A percentile compares a stretch with the other conserved stretches of the same genome.
phyloP scores from a whole-genome alignment of 2,113 vertebrate species.

The Cyanoramphus novaezelandiae region DNA sequence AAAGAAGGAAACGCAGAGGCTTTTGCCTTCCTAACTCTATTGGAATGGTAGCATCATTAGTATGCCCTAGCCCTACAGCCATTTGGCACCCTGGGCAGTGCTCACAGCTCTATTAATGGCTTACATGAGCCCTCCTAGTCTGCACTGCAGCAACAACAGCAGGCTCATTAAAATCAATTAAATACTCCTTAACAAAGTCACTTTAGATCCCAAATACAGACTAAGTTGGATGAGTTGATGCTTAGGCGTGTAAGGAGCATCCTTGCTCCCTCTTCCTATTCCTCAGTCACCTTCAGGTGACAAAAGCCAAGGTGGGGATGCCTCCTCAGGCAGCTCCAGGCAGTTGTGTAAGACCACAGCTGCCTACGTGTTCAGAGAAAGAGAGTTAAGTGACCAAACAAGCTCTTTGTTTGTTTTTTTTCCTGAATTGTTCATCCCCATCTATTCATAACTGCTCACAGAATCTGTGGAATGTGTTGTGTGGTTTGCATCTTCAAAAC shows the following conservation, averaged over 20 bases:
- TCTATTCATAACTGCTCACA: conserved; percentile 28
- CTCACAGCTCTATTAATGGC: background rate
- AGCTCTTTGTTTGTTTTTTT: background rate
- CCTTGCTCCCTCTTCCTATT: background rate
- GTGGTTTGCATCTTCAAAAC: conserved; percentile 68
- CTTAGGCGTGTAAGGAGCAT: background rate
- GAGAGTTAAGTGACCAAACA: background rate
- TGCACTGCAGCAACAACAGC: background rate
- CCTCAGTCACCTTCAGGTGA: background rate
- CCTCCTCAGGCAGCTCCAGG: accelerated
- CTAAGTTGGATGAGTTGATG: background rate
- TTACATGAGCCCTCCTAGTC: background rate
- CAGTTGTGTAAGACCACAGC: background rate
- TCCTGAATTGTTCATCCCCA: conserved; percentile 19
- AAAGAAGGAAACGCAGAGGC: background rate
- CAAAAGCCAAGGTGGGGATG: background rate
- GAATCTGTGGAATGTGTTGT: conserved; percentile 60
- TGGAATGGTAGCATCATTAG: background rate
- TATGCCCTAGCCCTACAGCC: background rate
- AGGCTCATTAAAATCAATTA: background rate
- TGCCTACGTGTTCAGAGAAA: background rate
- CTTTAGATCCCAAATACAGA: background rate
- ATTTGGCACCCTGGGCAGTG: accelerated
- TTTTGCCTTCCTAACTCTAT: background rate
- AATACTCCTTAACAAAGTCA: background rate